Conservation (phyloP, 2,797 vertebrate species). For the Tragelaphus oryx region DNA sequence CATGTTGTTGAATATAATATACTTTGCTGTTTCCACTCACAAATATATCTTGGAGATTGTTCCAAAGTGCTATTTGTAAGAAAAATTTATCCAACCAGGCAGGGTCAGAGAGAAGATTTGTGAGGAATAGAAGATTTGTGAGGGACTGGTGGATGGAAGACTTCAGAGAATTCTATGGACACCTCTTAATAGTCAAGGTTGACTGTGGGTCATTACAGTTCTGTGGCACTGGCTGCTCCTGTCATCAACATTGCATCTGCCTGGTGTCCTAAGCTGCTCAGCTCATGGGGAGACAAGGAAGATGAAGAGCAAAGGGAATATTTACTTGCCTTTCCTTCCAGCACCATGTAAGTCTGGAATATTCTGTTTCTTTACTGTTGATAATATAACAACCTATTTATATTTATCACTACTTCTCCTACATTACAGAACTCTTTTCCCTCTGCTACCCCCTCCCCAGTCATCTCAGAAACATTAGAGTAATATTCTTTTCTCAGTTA, state of each 20-base stretch:
- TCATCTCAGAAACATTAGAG: conserved; percentile 28
- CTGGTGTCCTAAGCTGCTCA: not conserved
- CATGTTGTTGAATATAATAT: not conserved
- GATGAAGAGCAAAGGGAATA: not conserved
- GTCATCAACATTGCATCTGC: too few relatives aligned
- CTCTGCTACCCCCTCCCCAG: not conserved
- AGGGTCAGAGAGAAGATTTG: not conserved
- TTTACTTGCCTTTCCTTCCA: not conserved
- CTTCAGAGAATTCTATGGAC: not conserved
- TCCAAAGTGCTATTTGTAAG: not conserved
- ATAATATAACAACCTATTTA: conserved; percentile 12
- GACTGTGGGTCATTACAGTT: not conserved
- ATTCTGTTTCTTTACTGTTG: not conserved
- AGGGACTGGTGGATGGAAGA: not conserved
- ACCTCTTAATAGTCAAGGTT: not conserved
- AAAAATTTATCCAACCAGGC: not conserved
- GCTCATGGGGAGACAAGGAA: not conserved
- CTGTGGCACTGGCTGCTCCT: not conserved
- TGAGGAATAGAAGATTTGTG: not conserved
- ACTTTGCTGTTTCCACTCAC: not conserved
- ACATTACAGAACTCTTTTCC: not conserved
- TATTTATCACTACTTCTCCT: conserved; percentile 43
- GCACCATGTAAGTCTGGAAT: not conserved
- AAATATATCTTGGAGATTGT: not conserved
- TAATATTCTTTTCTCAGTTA: conserved; percentile 60